Conservation (phyloP, 2,113 vertebrate species). For the Phalacrocorax brasilianus region DNA sequence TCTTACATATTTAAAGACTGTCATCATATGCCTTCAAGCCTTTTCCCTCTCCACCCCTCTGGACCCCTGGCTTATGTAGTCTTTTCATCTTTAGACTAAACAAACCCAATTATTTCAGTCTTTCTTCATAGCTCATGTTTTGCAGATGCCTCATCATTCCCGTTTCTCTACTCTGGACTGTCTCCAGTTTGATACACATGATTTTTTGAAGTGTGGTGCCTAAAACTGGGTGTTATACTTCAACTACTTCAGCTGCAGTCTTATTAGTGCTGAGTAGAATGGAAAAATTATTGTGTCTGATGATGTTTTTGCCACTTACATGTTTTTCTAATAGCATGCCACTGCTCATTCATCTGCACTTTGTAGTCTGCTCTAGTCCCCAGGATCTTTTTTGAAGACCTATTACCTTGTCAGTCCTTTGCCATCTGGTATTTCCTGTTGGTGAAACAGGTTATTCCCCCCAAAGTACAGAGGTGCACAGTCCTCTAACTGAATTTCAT, state of each 20-base stretch:
- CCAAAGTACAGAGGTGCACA: neutral
- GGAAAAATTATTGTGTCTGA: neutral
- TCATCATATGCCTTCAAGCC: neutral
- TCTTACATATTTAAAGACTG: neutral
- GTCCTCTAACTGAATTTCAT: neutral
- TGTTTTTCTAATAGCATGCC: neutral
- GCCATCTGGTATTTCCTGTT: neutral
- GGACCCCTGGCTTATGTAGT: neutral
- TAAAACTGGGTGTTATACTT: neutral
- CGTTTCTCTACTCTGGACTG: neutral
- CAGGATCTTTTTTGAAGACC: neutral
- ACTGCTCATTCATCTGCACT: neutral
- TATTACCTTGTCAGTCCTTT: neutral
- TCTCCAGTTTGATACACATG: neutral
- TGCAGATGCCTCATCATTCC: neutral
- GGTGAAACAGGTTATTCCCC: neutral
- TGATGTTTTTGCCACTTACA: neutral
- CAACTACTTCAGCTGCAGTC: neutral
- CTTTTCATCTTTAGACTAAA: neutral
- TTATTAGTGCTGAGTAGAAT: neutral
- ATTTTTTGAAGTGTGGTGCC: neutral
- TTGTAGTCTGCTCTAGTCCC: neutral
- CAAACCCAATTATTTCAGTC: neutral
- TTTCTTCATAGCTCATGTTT: neutral
- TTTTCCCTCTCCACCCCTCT: neutral